A percentile compares a stretch with the other conserved stretches of the same genome.
Evolutionary conservation across 1,140 invertebrate species (phyloP).

Genomic region (Diachasmimorpha longicaudata): DNA sequence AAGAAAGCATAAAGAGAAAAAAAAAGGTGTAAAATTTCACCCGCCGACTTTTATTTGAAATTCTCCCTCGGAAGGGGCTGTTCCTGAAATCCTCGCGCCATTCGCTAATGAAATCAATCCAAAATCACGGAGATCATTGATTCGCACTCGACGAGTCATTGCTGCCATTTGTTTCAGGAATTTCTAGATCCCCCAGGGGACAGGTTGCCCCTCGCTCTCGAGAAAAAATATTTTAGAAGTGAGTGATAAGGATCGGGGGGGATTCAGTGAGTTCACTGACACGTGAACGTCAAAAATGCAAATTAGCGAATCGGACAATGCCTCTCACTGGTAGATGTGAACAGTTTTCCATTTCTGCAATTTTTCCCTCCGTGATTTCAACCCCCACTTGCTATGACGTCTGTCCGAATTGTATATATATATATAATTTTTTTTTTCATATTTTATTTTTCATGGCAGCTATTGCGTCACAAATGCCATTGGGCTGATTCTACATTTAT

Average conservation of each 20-base stretch:
- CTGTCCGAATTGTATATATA: background rate
- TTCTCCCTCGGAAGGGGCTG: too few relatives aligned
- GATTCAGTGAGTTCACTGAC: background rate
- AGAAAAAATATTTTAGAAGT: background rate
- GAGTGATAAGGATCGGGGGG: background rate
- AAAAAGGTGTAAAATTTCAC: background rate
- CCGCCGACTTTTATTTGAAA: too few relatives aligned
- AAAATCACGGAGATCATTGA: too few relatives aligned
- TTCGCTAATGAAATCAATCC: too few relatives aligned
- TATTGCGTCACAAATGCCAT: conserved; percentile 14
- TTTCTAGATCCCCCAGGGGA: too few relatives aligned
- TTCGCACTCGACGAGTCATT: too few relatives aligned
- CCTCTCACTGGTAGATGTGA: background rate
- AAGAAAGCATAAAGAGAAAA: background rate
- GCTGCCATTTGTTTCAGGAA: too few relatives aligned
- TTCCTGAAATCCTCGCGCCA: too few relatives aligned
- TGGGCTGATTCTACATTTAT: conserved; percentile 36
- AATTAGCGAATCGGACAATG: background rate
- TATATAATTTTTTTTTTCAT: background rate
- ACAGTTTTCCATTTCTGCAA: background rate
- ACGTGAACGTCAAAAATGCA: background rate
- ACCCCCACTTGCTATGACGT: background rate
- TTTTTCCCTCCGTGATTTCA: background rate
- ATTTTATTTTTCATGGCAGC: background rate
- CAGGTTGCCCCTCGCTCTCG: too few relatives aligned